Evolutionary conservation across 2,797 vertebrate genomes (phyloP), one percentile per base, ranked within the genome.

Genomic region (Perdix hodgsoniae): DNA sequence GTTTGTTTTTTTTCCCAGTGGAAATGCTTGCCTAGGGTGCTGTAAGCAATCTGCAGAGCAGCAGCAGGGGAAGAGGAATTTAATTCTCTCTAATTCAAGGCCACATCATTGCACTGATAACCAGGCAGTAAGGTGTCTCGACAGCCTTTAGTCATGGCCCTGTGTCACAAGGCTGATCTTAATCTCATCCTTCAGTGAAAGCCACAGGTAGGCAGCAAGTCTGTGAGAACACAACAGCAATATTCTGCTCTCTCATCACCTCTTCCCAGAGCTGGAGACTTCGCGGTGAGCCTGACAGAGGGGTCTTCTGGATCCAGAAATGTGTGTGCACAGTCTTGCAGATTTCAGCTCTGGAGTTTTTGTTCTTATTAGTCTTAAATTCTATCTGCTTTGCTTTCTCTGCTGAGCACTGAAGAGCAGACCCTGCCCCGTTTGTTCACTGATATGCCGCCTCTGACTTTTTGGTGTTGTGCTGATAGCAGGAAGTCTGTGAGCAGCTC

Each of bases 11-110:
- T 52, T 52, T 72, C 37, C 3, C 42, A 0, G 0, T 49, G 40
- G 47, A 57, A 85, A 49, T 60, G 60, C 19, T 69, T 89, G 27
- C 35, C 74, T 63, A 27, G n/a, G 35, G 33, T 80, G 37, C 54
- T 85, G 14, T 15, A 4, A 72, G 57, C 27, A 13, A 50, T 87
- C 26, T 85, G n/a, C 35, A 66, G 23, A 69, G 23, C 21, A 33
- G 19, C 18, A 78, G 42, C 47, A 67, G 83, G 31, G 39, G 26
- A 31, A 83, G 71, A 72, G 42, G 54, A 90, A 77, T 92, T 94
- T 21, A 50, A 10, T 77, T 76, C 10, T 91, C 35, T 18, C 59
- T 47, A 69, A 77, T 52, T 77, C 40, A 57, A 42, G 65, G 33
- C 49, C 54, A 9, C 33, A 13, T 74, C 44, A 37, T 39, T 75